Evolutionary conservation across 2,113 vertebrate genomes (phyloP).

Genomic region (Neolamprologus modestus): DNA sequence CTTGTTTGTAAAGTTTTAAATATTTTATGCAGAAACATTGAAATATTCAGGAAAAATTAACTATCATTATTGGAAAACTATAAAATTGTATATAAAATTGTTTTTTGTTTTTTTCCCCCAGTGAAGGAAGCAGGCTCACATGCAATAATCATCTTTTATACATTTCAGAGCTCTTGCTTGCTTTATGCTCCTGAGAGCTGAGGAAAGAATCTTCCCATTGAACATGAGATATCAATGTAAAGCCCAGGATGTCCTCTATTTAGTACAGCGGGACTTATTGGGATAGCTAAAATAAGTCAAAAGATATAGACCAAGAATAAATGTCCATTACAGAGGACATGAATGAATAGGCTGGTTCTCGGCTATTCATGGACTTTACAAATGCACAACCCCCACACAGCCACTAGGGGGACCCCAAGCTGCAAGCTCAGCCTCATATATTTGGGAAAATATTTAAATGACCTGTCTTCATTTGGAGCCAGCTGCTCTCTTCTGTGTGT

Average conservation of each 20-base stretch:
- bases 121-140: neutral
- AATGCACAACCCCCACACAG: neutral
- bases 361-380: neutral
- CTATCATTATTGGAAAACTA: neutral
- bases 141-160: neutral
- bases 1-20: neutral
- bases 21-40: neutral
- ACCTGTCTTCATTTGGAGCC: neutral
- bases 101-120: rapidly evolving
- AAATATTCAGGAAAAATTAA: neutral
- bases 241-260: neutral
- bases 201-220: neutral
- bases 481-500: neutral
- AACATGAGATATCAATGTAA: neutral
- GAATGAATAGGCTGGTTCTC: neutral
- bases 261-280: neutral
- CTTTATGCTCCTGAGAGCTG: neutral
- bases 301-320: neutral
- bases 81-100: neutral
- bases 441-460: neutral
- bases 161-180: neutral
- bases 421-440: neutral
- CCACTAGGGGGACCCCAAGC: neutral
- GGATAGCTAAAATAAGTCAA: neutral
- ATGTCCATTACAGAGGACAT: neutral